Evolutionary conservation across 2,113 vertebrate genomes (phyloP), one percentile per base, ranked within the genome.

Genomic region (Hippocampus zosterae): DNA sequence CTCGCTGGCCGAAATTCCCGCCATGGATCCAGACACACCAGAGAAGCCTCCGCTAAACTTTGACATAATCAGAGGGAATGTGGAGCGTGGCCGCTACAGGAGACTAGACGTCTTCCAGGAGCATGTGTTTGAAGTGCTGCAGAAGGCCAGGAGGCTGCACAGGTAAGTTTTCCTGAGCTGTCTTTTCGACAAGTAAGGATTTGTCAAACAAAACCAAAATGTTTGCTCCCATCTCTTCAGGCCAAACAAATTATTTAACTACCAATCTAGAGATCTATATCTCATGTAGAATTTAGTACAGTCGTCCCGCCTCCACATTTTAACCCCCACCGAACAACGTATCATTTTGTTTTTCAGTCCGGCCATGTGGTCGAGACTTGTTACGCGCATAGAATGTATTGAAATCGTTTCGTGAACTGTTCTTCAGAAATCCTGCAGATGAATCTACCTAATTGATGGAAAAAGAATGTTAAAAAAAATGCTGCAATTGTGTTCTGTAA

Each of bases 91-190:
- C 59, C 95, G 95, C 50, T 99, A 99, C 75, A 92, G 93, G 64
- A 92, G 97, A 52, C 81, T 99, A 52, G 97, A 99, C 40, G 92
- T 98, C 81, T 99, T 99, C 85, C 97, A 99, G 88, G 97, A 99
- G 78, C 95, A 99, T 74, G 95, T 98, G 94, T 99, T 98, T 87
- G 96, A 99, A 81, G 94, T 98, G 48, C 83, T 99, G 73, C 97
- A 99, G 87, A 94, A 96, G 62, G 96, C 97, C 56, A 93, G 97
- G 71, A 92, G 94, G 57, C 92, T 98, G 78, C 94, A 98, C 87
- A 93, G 97, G 97, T 99, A 87, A 29, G 1, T 44, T 5, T 41
- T 63, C 37, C 40, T 63, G 2, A 25, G 25, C 27, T 59, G 15
- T 33, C 25, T 8, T 29, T 18, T 59, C n/a, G 3, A 2, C 56